Base-by-base conservation (phyloP, 2,797 vertebrate genomes). In the Halcyon badia region DNA sequence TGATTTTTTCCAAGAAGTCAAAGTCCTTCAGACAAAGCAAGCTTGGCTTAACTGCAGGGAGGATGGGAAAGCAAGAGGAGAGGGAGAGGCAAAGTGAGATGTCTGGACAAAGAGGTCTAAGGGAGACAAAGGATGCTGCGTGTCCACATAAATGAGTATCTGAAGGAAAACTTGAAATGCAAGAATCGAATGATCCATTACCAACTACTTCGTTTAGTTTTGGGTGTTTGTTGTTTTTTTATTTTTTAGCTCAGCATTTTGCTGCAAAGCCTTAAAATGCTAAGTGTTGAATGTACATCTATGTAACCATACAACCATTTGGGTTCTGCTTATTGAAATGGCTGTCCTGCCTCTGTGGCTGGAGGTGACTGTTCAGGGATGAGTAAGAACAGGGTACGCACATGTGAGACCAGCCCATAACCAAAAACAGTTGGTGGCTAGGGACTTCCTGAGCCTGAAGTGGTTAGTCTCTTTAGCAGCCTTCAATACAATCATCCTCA, bases 241-340 rank as follows among this genome's bases (percentile, higher is more conserved):
- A 6, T 72, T 64, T 37, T 68, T 71, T 9, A 84, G 21, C 66
- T 92, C 57, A 3, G 15, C 18, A 9, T 60, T 61, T 75, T 49
- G 14, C 52, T 60, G 21, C 35, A 19, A 48, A 94, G 61, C 24
- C 64, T 57, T 26, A 4, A 61, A 49, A 21, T 48, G 22, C 24
- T 11, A 10, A 3, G 20, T 65, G 71, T 19, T 51, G 66, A 44
- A 18, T 8, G 35, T 15, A 3, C 13, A 31, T 10, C 33, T n/a
- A 49, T 9, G 37, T 9, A 25, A 41, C 33, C 33, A 3, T 33
- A 9, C 17, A 44, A 2, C n/a, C 0, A 0, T 52, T 44, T 12
- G 86, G 28, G 58, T 73, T 15, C 44, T 76, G 10, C 58, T 87
- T 22, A 2, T 4, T 3, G 5, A 24, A 22, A 16, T 14, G 18